Base-by-base conservation (phyloP, 2,113 vertebrate species). In the Sinocyclocheilus grahami region DNA sequence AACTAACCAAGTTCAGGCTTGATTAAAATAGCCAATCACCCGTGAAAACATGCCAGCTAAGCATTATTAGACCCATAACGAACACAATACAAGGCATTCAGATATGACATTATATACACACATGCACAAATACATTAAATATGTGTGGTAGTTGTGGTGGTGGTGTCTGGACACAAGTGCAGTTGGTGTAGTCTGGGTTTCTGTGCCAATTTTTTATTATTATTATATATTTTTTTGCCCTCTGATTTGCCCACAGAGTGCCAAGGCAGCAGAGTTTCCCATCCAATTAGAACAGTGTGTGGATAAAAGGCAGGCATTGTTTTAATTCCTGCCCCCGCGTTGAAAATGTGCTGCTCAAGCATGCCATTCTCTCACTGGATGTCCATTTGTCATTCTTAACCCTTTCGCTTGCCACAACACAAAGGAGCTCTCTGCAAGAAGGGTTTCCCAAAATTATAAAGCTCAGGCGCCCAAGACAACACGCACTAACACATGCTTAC, bases 301-400 rank as follows among this genome's bases (percentile, higher is more conserved):
- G 87, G 85, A 94, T 94, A 91, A 94, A 93, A 93, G 86, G 88
- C 89, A 85, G 67, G 80, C 91, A 93, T 95, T 95, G 94, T 95
- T 95, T 95, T 94, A 94, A 94, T 92, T 94, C 91, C 87, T 90
- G 78, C 88, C 91, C 87, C 86, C 72, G 74, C 82, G 9, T 53
- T 86, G 85, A 92, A 93, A 94, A 93, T 92, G 88, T 94, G 93
- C 93, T 91, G 92, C 88, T 91, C 88, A 87, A 90, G 94, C 93
- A 92, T 89, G 89, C 92, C 93, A 74, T 89, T 88, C 77, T 85
- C 83, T 89, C 74, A 86, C 89, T 88, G 88, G 86, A 48, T 90
- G 91, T 89, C 88, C 92, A 91, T 94, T 94, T 93, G 88, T 94
- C 92, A 92, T 93, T 84, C 92, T 94, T 94, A 93, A 95, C 92